Evolutionary conservation across 2,797 vertebrate species (phyloP), one percentile per base, ranked within the genome.

Genomic region (Etheostoma perlongum): DNA sequence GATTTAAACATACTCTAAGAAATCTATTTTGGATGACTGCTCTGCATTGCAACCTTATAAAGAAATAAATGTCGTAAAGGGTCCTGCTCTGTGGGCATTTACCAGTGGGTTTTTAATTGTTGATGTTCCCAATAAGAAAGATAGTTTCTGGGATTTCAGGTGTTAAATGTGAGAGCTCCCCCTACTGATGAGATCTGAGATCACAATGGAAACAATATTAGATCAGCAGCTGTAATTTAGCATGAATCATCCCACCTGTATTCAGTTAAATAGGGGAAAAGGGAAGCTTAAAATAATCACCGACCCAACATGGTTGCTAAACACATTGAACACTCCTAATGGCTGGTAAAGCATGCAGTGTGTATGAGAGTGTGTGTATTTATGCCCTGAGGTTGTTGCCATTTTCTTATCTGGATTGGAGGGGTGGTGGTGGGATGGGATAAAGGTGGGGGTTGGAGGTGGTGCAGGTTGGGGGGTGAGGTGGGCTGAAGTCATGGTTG

Each of bases 401-500:
- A 51, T 59, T 42, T 61, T 25, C 40, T 55, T 62, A 84, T 91
- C 83, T 89, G 83, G 71, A 61, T 42, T 40, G 79, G 79, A 71
- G 36, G n/a, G 16, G 19, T 4, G 40, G n/a, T 27, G 80, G 55
- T 6, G 75, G 15, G 23, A 30, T 36, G 5, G 40, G 59, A 14
- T 27, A 14, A 33, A 61, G 40, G 21, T 49, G 67, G 16, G 58
- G 55, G 30, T 60, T 60, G 51, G 27, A 15, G 40, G 11, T 18
- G 46, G 14, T 47, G 61, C 23, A 55, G 25, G 25, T 55, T 23
- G 25, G 15, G 49, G 52, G 11, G 54, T 23, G 66, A 2, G 79
- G 77, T 89, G 89, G 88, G 92, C 87, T 91, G 90, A 92, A 92
- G 90, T 86, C 83, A 27, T 65, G 80, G 93, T 95, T 94, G 86